A percentile compares a stretch with the other conserved stretches of the same genome.
These are phyloP conservation scores for Torymus tubicola DNA, from an alignment of 2,888 invertebrate genomes.

Conservation along the genomic window DNA sequence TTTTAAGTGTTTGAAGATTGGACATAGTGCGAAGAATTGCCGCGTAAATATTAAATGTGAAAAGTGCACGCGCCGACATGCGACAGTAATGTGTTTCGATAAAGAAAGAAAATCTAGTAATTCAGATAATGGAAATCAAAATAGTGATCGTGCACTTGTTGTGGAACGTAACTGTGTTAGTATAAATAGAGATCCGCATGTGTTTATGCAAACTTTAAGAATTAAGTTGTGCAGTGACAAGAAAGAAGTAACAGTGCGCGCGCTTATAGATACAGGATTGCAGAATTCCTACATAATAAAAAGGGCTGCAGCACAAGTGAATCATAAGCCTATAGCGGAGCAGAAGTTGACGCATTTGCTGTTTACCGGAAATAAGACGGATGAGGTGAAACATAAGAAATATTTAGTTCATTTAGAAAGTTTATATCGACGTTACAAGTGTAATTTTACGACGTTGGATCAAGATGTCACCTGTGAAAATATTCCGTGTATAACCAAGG, in stretches of 20 bases:
- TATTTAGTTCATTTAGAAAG: not conserved
- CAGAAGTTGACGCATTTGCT: constrained; percentile 34
- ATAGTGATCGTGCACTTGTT: too few species aligned
- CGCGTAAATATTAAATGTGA: constrained; percentile 11
- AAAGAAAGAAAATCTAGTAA: too few species aligned
- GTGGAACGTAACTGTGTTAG: too few species aligned
- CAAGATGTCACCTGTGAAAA: constrained; percentile 27
- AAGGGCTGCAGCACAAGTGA: not conserved
- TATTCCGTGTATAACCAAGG: not conserved
- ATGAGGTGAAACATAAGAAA: constrained; percentile 17
- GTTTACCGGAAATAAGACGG: too few species aligned
- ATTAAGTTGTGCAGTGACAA: not conserved
- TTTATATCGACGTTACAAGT: too few species aligned
- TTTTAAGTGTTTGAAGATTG: constrained; percentile 30
- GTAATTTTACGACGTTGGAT: constrained; percentile 6
- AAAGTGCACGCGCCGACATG: not conserved
- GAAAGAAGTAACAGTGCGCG: constrained; percentile 4
- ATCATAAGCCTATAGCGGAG: not conserved
- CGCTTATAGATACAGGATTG: constrained; percentile 12
- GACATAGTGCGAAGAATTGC: not conserved
- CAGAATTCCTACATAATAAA: constrained; percentile 16
- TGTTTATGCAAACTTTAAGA: not conserved
- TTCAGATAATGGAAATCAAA: too few species aligned
- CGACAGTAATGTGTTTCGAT: too few species aligned
- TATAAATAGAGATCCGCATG: not conserved